These are phyloP conservation scores for Drosophila rufa DNA, from an alignment of 1,140 invertebrate genomes.

Conservation along the genomic window DNA sequence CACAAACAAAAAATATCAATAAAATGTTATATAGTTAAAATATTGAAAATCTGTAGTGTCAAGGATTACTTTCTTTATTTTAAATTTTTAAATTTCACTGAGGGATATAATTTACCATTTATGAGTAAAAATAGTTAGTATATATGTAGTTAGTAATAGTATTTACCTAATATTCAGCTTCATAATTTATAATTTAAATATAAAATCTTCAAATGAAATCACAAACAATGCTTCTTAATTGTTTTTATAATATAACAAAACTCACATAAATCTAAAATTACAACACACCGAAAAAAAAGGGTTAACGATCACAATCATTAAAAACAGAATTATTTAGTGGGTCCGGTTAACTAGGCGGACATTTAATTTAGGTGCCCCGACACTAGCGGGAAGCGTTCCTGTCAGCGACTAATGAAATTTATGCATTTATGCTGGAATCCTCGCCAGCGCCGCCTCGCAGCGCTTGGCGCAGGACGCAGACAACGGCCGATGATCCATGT, in stretches of 20 bases:
- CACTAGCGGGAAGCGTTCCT: conserved; percentile 39
- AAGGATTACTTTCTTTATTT: neutral
- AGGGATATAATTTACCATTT: neutral
- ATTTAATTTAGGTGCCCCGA: conserved; percentile 73
- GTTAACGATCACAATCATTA: conserved; percentile 30
- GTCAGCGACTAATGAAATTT: conserved; percentile 78
- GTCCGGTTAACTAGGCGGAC: conserved; percentile 59
- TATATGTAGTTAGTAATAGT: no score
- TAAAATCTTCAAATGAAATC: no score
- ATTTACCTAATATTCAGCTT: no score
- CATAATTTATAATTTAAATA: neutral
- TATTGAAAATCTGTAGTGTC: no score
- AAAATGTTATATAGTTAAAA: neutral
- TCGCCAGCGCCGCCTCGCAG: neutral
- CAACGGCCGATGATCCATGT: conserved; percentile 75
- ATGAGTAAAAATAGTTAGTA: no score
- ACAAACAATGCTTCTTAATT: neutral
- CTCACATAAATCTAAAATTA: no score
- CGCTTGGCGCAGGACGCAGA: neutral
- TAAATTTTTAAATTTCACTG: neutral
- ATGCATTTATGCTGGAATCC: conserved; percentile 74
- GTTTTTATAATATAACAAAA: neutral
- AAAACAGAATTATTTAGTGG: conserved; percentile 59
- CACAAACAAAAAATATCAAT: no score
- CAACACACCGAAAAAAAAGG: neutral